These are phyloP conservation scores for Otus sunia DNA, from an alignment of 2,113 vertebrate genomes.

Conservation along the genomic window DNA sequence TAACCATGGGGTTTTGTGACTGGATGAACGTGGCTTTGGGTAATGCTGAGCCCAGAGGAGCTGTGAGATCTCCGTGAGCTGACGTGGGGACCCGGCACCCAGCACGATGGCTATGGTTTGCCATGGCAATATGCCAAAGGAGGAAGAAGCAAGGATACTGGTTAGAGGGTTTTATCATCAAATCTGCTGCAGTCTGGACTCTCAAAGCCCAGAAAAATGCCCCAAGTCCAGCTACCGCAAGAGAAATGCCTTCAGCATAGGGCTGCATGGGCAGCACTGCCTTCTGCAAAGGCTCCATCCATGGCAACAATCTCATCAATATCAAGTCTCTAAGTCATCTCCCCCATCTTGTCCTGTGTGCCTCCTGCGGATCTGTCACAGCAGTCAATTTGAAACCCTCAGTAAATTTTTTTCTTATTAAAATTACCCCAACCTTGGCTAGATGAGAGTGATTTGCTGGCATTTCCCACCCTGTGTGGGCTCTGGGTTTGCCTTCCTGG, in stretches of 20 bases:
- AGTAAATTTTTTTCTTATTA: background rate
- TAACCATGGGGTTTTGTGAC: rapidly evolving
- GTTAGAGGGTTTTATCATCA: background rate
- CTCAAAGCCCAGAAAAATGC: background rate
- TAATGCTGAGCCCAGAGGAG: background rate
- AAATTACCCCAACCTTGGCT: background rate
- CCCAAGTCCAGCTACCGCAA: background rate
- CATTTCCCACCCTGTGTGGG: rapidly evolving
- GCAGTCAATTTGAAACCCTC: background rate
- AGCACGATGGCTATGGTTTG: background rate
- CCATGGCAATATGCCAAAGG: background rate
- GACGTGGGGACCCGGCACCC: rapidly evolving
- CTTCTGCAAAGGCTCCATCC: background rate
- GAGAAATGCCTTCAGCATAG: background rate
- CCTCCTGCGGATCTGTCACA: rapidly evolving
- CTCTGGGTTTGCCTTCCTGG: background rate
- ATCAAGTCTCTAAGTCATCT: background rate
- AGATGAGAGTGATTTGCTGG: background rate
- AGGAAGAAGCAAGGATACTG: background rate
- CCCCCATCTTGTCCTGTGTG: rapidly evolving
- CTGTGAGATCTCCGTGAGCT: background rate
- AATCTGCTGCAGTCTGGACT: background rate
- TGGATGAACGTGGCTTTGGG: background rate
- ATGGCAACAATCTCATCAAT: background rate
- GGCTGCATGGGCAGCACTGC: background rate